Conservation (phyloP, 1,140 invertebrate species). For the Diabrotica virgifera region DNA sequence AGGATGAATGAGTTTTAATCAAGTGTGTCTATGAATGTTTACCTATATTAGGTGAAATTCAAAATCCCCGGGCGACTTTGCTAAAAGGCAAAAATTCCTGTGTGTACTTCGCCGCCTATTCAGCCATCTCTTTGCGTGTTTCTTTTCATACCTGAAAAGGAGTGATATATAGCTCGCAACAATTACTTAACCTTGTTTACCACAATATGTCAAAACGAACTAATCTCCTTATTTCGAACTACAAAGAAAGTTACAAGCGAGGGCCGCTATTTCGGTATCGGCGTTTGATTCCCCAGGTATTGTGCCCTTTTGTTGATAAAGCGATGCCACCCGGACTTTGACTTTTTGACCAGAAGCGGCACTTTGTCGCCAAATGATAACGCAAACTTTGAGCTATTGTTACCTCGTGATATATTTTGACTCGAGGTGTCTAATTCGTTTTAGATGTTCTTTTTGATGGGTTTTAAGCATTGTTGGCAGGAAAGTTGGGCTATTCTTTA, state of each 20-base stretch:
- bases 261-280: background rate
- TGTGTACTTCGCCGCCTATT: background rate
- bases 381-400: constrained; percentile 11
- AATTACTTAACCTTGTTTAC: constrained; percentile 47
- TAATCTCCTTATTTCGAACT: constrained; percentile 41
- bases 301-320: constrained; percentile 11
- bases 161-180: constrained; percentile 34
- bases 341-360: constrained; percentile 10
- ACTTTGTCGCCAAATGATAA: constrained; percentile 15
- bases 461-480: background rate
- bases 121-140: background rate
- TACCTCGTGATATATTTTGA: constrained; percentile 15
- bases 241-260: constrained; percentile 6
- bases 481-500: too few species aligned
- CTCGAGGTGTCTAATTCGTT: constrained; percentile 19
- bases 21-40: too few species aligned
- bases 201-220: constrained; percentile 46
- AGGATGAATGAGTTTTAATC: too few species aligned
- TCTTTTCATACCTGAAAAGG: constrained; percentile 2
- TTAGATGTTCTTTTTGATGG: constrained; percentile 4
- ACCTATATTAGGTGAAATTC: background rate
- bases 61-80: background rate
- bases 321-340: constrained; percentile 16
- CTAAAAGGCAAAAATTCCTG: background rate
- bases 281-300: constrained; percentile 1